These are phyloP conservation scores for Phyllotreta cruciferae DNA, from an alignment of 2,888 invertebrate species.

Conservation along the genomic window DNA sequence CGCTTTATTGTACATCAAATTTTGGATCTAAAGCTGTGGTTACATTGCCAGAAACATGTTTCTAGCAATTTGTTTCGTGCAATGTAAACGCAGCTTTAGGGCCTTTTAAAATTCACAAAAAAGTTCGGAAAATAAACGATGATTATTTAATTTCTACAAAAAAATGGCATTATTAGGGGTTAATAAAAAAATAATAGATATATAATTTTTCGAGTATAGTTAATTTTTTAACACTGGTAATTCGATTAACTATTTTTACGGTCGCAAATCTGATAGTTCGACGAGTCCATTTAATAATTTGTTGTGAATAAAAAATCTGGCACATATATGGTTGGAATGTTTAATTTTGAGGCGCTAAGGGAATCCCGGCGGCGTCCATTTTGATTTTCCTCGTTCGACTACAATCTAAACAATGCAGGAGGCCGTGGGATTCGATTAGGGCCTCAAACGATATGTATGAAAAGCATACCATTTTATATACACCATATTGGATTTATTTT, in stretches of 20 bases:
- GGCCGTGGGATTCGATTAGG: constrained; percentile 44
- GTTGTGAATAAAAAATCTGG: constrained; percentile 67
- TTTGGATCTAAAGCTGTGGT: no score
- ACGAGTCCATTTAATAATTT: constrained; percentile 54
- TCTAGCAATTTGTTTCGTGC: no score
- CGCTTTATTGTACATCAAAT: no score
- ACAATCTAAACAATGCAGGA: constrained; percentile 41
- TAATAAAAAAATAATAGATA: no score
- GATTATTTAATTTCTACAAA: no score
- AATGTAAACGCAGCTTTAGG: no score
- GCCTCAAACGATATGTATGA: constrained; percentile 56
- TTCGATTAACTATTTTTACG: constrained; percentile 41
- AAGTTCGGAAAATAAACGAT: constrained; percentile 11
- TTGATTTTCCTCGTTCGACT: constrained; percentile 42
- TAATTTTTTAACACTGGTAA: no score
- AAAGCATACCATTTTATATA: constrained; percentile 57
- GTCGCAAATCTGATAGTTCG: constrained; percentile 49
- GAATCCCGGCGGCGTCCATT: constrained; percentile 41
- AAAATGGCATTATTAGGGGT: no score
- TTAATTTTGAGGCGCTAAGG: constrained; percentile 52
- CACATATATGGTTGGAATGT: constrained; percentile 72
- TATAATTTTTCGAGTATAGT: no score
- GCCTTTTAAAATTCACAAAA: no score
- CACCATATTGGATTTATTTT: constrained; percentile 54
- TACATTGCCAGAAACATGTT: no score